These are phyloP conservation scores for Eretmochelys imbricata DNA, from an alignment of 2,113 vertebrate genomes.

Conservation along the genomic window DNA sequence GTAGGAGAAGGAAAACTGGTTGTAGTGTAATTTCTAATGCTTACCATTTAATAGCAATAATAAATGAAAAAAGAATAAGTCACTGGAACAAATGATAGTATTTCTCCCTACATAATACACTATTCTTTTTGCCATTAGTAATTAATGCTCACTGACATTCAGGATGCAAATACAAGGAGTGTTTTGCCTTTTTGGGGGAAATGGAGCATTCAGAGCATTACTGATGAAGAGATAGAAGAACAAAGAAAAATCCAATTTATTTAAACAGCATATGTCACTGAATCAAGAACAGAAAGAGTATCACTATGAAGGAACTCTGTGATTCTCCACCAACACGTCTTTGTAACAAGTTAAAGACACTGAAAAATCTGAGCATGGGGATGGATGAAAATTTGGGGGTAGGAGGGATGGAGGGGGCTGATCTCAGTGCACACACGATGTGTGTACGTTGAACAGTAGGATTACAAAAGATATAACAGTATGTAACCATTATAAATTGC, in stretches of 20 bases:
- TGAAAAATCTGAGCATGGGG: background rate
- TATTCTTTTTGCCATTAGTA: background rate
- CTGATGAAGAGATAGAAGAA: background rate
- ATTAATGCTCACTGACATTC: background rate
- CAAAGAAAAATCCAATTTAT: background rate
- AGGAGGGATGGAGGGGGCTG: background rate
- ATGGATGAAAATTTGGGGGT: background rate
- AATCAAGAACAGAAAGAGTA: background rate
- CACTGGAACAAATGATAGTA: background rate
- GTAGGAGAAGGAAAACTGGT: constrained; percentile 36
- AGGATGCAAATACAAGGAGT: constrained; percentile 24
- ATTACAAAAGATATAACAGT: background rate
- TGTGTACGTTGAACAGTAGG: background rate
- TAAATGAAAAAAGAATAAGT: constrained; percentile 34
- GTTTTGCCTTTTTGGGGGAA: constrained; percentile 14
- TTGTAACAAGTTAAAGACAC: background rate
- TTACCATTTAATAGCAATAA: constrained; percentile 21
- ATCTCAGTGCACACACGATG: background rate
- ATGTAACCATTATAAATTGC: background rate
- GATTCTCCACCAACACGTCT: background rate
- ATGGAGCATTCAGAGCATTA: background rate
- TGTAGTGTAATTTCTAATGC: constrained; percentile 21
- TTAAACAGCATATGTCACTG: background rate
- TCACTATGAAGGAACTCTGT: background rate
- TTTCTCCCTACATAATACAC: constrained; percentile 11